Evolutionary conservation across 1,140 invertebrate genomes (phyloP).

Genomic region (Pectinophora gossypiella): DNA sequence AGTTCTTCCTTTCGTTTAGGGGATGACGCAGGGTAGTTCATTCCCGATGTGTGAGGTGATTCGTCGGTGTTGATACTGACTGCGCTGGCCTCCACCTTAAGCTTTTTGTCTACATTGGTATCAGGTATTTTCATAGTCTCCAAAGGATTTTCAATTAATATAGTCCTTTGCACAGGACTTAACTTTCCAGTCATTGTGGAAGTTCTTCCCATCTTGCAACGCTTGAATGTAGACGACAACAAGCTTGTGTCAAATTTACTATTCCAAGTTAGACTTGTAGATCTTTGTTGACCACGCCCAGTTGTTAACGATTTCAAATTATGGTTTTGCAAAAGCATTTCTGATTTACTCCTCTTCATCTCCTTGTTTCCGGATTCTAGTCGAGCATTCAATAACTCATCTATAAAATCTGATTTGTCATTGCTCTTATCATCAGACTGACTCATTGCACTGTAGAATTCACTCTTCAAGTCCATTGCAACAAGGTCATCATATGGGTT

Average conservation of each 20-base stretch:
- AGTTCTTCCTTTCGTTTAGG: slow-evolving; percentile 60
- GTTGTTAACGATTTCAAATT: slow-evolving; percentile 70
- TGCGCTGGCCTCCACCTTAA: slow-evolving; percentile 43
- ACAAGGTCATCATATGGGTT: slow-evolving; percentile 78
- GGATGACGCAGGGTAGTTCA: slow-evolving; percentile 52
- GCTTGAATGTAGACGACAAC: slow-evolving; percentile 78
- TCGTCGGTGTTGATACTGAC: slow-evolving; percentile 43
- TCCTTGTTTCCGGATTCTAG: slow-evolving; percentile 73
- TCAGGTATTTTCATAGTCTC: slow-evolving; percentile 53
- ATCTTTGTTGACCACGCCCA: slow-evolving; percentile 77
- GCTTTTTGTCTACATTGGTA: slow-evolving; percentile 49
- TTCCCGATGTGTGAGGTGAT: slow-evolving; percentile 53
- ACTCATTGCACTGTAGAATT: slow-evolving; percentile 74
- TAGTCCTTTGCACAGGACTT: slow-evolving; percentile 51
- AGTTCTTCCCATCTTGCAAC: slow-evolving; percentile 77
- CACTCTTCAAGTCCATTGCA: slow-evolving; percentile 77
- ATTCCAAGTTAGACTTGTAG: slow-evolving; percentile 81
- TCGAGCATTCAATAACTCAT: slow-evolving; percentile 77
- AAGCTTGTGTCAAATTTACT: slow-evolving; percentile 79
- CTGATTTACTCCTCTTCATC: slow-evolving; percentile 79
- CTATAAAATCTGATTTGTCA: slow-evolving; percentile 77
- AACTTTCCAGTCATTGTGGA: slow-evolving; percentile 68
- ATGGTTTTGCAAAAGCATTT: slow-evolving; percentile 75
- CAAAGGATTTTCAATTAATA: slow-evolving; percentile 41
- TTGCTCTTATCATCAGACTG: slow-evolving; percentile 65